These are phyloP conservation scores for Nymphalis io DNA, from an alignment of 1,140 invertebrate genomes.

Conservation along the genomic window DNA sequence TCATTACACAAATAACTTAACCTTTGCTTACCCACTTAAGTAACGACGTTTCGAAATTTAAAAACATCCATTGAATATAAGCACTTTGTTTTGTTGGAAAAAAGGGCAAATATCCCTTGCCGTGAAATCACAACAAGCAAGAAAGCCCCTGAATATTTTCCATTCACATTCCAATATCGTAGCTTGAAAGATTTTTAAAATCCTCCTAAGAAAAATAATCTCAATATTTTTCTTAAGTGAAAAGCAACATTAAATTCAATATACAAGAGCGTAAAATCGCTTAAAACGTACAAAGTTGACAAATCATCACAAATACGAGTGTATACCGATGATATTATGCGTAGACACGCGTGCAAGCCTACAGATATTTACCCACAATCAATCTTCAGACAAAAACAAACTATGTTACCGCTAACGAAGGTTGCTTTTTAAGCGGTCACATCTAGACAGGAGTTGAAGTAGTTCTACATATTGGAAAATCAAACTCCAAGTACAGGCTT, in stretches of 20 bases:
- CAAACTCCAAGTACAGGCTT: constrained; percentile 38
- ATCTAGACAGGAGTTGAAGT: constrained; percentile 27
- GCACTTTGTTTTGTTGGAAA: not conserved
- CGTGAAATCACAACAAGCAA: not conserved
- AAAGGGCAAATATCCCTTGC: not conserved
- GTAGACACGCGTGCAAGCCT: constrained; percentile 63
- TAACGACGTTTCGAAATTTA: too few species aligned
- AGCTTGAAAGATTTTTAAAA: constrained; percentile 60
- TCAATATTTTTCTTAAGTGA: not conserved
- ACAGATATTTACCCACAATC: constrained; percentile 49
- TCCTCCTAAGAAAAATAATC: constrained; percentile 52
- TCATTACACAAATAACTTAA: too few species aligned
- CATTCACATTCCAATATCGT: constrained; percentile 42
- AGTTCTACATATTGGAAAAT: constrained; percentile 44
- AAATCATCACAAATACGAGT: constrained; percentile 71
- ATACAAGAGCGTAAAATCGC: constrained; percentile 42
- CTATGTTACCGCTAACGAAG: not conserved
- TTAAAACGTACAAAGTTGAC: constrained; percentile 54
- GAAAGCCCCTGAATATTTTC: constrained; percentile 8
- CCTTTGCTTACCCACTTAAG: too few species aligned
- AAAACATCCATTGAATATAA: too few species aligned
- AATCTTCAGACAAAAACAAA: constrained; percentile 10
- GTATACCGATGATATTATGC: constrained; percentile 73
- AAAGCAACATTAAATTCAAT: constrained; percentile 11
- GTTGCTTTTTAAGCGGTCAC: constrained; percentile 13